Conservation (phyloP, 2,797 vertebrate genomes). For the Dromococcyx pavoninus region DNA sequence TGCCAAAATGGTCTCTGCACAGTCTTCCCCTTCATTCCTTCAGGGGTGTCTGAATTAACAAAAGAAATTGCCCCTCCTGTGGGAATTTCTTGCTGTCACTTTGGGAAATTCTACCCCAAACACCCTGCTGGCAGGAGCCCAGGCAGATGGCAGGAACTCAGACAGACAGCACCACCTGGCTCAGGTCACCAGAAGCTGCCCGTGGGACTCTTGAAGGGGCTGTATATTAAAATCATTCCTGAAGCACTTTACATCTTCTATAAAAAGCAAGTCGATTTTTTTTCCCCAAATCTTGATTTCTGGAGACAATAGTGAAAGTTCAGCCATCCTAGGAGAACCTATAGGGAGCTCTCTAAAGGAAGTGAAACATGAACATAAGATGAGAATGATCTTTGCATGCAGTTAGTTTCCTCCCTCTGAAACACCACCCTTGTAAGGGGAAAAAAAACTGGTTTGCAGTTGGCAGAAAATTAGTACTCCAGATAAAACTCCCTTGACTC, state of each 20-base stretch:
- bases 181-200: not conserved
- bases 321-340: not conserved
- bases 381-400: not conserved
- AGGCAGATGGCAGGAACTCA: not conserved
- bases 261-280: not conserved
- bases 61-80: not conserved
- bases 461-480: not conserved
- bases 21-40: not conserved
- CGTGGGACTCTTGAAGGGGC: not conserved
- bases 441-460: not conserved
- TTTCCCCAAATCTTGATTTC: not conserved
- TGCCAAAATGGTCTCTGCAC: not conserved
- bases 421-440: not conserved
- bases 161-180: not conserved
- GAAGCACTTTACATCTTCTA: not conserved
- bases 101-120: not conserved
- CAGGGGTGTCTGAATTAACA: not conserved
- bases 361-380: rapidly evolving
- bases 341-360: not conserved
- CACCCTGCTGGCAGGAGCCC: not conserved
- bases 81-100: not conserved
- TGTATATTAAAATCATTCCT: not conserved
- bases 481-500: not conserved
- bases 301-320: not conserved
- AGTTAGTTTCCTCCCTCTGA: not conserved